A percentile compares a stretch with the other conserved stretches of the same genome.
Conservation (phyloP, 1,140 invertebrate species). For the Adelges cooleyi region DNA sequence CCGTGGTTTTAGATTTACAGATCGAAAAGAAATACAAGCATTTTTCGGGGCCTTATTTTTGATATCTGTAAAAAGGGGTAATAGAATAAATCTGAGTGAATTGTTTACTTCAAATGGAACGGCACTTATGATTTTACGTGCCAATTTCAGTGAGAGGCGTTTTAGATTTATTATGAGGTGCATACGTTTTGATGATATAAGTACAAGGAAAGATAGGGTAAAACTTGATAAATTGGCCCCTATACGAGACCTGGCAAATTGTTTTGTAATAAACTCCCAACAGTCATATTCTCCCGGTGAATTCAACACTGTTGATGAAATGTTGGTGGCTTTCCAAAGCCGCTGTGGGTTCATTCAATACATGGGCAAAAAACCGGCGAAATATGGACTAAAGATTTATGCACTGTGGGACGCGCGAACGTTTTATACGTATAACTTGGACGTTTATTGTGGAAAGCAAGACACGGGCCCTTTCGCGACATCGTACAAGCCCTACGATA, state of each 20-base stretch:
- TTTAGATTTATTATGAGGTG: slow-evolving; percentile 34
- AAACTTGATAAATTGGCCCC: slow-evolving; percentile 35
- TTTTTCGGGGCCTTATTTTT: too few relatives aligned
- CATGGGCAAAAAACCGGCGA: slow-evolving; percentile 38
- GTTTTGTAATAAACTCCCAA: slow-evolving; percentile 24
- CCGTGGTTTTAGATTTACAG: slow-evolving; percentile 12
- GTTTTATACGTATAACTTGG: slow-evolving; percentile 35
- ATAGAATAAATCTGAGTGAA: slow-evolving; percentile 33
- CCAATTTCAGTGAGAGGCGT: slow-evolving; percentile 31
- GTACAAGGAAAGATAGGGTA: slow-evolving; percentile 31
- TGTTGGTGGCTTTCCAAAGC: slow-evolving; percentile 36
- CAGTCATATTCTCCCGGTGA: slow-evolving; percentile 30
- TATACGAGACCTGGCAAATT: slow-evolving; percentile 12
- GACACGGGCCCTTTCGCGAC: slow-evolving; percentile 14
- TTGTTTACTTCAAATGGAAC: slow-evolving; percentile 35
- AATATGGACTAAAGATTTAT: slow-evolving; percentile 40
- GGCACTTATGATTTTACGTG: slow-evolving; percentile 31
- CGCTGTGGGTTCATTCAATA: slow-evolving; percentile 38
- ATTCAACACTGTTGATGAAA: slow-evolving; percentile 35
- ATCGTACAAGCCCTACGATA: neutral
- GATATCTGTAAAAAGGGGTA: slow-evolving; percentile 32
- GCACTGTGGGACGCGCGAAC: slow-evolving; percentile 33
- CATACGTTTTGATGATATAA: slow-evolving; percentile 35
- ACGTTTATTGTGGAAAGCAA: slow-evolving; percentile 35
- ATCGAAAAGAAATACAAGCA: slow-evolving; percentile 30